phyloP scores from a whole-genome alignment of 2,888 invertebrate genomes.

The Xylota sylvarum region DNA sequence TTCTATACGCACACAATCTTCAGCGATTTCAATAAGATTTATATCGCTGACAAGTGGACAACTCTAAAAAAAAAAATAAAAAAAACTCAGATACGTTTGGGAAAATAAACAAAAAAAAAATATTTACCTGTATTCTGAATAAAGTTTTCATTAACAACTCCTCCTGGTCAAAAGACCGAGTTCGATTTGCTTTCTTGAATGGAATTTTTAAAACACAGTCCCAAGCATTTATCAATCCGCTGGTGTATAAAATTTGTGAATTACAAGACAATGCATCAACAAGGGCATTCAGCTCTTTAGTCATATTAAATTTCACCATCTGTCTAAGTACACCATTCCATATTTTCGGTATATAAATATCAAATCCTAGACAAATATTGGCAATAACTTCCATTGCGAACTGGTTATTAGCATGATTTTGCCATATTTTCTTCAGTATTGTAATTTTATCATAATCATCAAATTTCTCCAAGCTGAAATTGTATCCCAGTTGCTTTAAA shows the following conservation, averaged over 20 bases:
- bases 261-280: slow-evolving; percentile 83
- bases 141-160: slow-evolving; percentile 81
- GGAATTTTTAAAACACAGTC: slow-evolving; percentile 83
- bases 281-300: slow-evolving; percentile 82
- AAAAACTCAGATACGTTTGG: neutral
- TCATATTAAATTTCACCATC: slow-evolving; percentile 84
- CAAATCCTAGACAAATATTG: slow-evolving; percentile 83
- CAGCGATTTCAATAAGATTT: slow-evolving; percentile 82
- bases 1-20: slow-evolving; percentile 82
- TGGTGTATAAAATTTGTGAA: slow-evolving; percentile 81
- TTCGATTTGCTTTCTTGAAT: slow-evolving; percentile 82
- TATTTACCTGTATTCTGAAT: slow-evolving; percentile 81
- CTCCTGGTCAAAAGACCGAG: slow-evolving; percentile 81
- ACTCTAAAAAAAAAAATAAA: slow-evolving; percentile 78
- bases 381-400: slow-evolving; percentile 83
- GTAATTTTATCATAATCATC: slow-evolving; percentile 83
- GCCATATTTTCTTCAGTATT: slow-evolving; percentile 84
- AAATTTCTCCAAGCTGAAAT: slow-evolving; percentile 83
- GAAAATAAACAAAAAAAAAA: neutral
- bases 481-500: slow-evolving; percentile 83
- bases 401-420: slow-evolving; percentile 82
- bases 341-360: slow-evolving; percentile 83
- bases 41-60: slow-evolving; percentile 83
- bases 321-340: slow-evolving; percentile 85
- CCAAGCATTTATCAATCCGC: slow-evolving; percentile 83